These are phyloP conservation scores for Loripinus fragilis DNA, from an alignment of 2,888 invertebrate species.

Conservation along the genomic window DNA sequence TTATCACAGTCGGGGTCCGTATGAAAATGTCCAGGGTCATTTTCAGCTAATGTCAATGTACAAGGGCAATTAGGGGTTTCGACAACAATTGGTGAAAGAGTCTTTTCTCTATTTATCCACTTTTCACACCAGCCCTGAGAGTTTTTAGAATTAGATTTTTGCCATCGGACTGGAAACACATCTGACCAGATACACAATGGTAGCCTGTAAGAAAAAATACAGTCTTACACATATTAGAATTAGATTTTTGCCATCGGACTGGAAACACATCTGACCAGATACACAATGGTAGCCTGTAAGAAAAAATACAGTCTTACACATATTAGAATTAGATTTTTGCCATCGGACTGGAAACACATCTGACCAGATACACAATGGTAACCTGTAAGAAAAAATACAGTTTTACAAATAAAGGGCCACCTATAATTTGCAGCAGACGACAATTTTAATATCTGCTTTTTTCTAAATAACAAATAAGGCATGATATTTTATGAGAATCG, in stretches of 20 bases:
- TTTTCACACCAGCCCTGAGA: conserved; percentile 66
- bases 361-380: conserved; percentile 71
- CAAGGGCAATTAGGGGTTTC: conserved; percentile 70
- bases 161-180: conserved; percentile 73
- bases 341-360: conserved; percentile 75
- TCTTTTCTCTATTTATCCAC: conserved; percentile 55
- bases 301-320: too few species aligned
- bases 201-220: conserved; percentile 41
- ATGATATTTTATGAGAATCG: too few species aligned
- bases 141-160: conserved; percentile 22
- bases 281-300: conserved; percentile 57
- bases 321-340: conserved; percentile 30
- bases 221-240: too few species aligned
- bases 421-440: too few species aligned
- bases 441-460: too few species aligned
- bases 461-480: too few species aligned
- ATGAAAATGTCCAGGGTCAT: conserved; percentile 72
- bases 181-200: conserved; percentile 74
- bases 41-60: conserved; percentile 65
- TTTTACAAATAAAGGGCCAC: too few species aligned
- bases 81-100: conserved; percentile 26
- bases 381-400: conserved; percentile 42
- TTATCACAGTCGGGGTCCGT: conserved; percentile 71
- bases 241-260: conserved; percentile 55
- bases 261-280: conserved; percentile 78